Conservation (phyloP, 2,113 vertebrate species). For the Herpailurus yagouaroundi region DNA sequence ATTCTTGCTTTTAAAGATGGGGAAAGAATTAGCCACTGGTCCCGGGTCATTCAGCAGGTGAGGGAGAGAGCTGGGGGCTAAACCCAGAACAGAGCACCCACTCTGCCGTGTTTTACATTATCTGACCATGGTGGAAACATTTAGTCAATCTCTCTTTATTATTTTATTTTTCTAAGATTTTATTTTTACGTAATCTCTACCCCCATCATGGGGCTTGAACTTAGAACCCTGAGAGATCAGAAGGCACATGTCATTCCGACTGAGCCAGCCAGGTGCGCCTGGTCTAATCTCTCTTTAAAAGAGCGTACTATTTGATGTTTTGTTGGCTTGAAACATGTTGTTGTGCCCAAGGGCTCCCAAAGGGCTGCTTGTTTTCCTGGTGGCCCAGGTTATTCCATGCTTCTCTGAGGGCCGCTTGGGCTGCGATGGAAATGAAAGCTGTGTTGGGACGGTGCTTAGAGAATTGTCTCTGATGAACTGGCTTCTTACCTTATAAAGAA, state of each 20-base stretch:
- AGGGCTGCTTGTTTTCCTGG: neutral
- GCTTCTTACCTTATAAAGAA: neutral
- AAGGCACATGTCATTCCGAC: neutral
- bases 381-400: neutral
- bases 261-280: neutral
- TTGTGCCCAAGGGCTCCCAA: neutral
- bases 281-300: neutral
- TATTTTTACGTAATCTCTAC: neutral
- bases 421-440: neutral
- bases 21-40: neutral
- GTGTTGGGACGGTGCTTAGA: neutral
- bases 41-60: neutral
- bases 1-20: neutral
- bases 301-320: neutral
- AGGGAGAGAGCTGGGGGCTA: neutral
- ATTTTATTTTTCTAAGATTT: neutral
- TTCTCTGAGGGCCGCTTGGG: neutral
- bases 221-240: neutral
- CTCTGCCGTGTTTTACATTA: slow-evolving; percentile 22
- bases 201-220: neutral
- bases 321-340: neutral
- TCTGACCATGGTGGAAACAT: neutral
- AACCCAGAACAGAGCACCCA: neutral
- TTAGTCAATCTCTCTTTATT: neutral
- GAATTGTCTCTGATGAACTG: neutral